phyloP scores from a whole-genome alignment of 2,113 vertebrate genomes.

The Ahaetulla prasina region DNA sequence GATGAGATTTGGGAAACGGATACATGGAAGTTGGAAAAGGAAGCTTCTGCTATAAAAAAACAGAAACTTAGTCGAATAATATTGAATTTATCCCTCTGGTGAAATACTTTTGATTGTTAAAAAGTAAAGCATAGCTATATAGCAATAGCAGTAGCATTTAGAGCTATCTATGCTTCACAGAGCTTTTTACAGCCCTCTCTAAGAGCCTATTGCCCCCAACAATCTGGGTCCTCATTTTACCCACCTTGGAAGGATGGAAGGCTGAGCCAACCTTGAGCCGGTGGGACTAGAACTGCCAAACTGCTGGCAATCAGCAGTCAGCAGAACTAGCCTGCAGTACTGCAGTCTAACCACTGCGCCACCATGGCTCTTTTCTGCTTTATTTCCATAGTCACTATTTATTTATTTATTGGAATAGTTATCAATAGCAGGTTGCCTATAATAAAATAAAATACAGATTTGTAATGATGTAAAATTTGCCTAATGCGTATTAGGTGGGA shows the following conservation, averaged over 20 bases:
- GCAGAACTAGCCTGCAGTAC: too few relatives aligned
- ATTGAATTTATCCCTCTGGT: neutral
- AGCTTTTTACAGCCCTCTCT: too few relatives aligned
- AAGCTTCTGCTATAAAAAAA: neutral
- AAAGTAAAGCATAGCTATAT: neutral
- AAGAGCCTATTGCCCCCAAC: too few relatives aligned
- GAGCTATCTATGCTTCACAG: too few relatives aligned
- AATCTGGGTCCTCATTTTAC: too few relatives aligned
- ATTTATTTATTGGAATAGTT: neutral
- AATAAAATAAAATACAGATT: neutral
- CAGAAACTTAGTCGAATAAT: neutral
- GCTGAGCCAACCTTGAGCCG: too few relatives aligned
- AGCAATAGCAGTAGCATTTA: too few relatives aligned
- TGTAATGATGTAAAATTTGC: neutral
- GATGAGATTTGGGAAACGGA: neutral
- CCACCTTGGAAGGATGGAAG: too few relatives aligned
- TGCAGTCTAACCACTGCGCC: too few relatives aligned
- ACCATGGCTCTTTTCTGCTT: too few relatives aligned
- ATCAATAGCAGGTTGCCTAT: neutral
- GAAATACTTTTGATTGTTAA: constrained; percentile 12
- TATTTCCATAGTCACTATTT: neutral
- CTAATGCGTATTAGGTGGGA: neutral
- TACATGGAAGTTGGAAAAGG: neutral
- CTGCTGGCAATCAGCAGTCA: too few relatives aligned
- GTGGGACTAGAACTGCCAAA: too few relatives aligned